A percentile compares a stretch with the other conserved stretches of the same genome.
Conservation (phyloP, 2,113 vertebrate genomes). For the Eulemur rufifrons region DNA sequence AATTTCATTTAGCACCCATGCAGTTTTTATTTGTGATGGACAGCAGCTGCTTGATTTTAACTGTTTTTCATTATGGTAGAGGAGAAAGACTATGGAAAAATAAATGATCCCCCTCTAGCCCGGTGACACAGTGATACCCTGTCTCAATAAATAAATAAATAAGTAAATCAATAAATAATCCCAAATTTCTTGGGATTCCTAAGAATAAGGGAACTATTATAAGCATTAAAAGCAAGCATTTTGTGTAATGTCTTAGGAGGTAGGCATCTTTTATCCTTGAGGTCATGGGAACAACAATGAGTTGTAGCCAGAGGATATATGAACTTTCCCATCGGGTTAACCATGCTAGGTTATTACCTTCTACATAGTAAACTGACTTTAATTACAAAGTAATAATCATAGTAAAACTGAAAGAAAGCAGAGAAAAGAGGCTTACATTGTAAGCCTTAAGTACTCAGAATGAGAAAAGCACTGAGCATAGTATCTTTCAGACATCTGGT, state of each 20-base stretch:
- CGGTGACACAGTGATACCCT: too few species aligned
- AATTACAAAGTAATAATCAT: not conserved
- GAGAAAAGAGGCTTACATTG: not conserved
- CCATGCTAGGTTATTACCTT: not conserved
- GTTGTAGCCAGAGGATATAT: not conserved
- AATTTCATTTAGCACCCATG: not conserved
- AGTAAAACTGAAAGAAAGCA: not conserved
- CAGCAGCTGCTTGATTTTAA: conserved; percentile 22
- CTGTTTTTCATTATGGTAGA: not conserved
- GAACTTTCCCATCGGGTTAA: not conserved
- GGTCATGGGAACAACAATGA: not conserved
- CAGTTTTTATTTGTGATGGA: not conserved
- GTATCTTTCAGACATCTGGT: not conserved
- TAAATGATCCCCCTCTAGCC: not conserved
- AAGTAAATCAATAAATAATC: too few species aligned
- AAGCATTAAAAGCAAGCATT: not conserved
- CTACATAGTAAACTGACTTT: not conserved
- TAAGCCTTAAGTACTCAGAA: not conserved
- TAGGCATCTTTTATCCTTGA: not conserved
- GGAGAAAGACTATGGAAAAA: conserved; percentile 32
- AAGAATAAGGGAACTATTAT: not conserved
- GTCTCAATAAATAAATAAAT: too few species aligned
- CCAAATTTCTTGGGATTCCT: conserved; percentile 13
- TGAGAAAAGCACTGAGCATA: not conserved
- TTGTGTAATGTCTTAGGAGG: not conserved